phyloP scores from a whole-genome alignment of 2,113 vertebrate genomes.

The Sciurus niger region DNA sequence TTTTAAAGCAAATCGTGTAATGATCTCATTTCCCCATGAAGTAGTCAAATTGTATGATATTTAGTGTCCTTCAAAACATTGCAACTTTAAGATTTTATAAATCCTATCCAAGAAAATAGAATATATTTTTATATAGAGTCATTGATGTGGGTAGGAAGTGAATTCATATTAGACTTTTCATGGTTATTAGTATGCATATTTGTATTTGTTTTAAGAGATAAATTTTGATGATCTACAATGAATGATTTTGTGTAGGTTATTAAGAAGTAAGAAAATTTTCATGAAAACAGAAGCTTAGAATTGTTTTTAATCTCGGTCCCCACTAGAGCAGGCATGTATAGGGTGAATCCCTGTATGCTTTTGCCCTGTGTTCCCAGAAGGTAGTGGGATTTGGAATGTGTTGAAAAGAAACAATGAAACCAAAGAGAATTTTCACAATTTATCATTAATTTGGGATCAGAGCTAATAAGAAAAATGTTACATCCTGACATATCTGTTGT shows the following conservation, averaged over 20 bases:
- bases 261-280: neutral
- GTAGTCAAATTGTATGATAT: neutral
- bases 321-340: fast-evolving
- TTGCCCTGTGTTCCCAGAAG: neutral
- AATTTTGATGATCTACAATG: neutral
- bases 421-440: neutral
- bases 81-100: neutral
- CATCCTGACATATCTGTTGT: neutral
- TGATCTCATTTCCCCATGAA: neutral
- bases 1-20: neutral
- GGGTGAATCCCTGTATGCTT: fast-evolving
- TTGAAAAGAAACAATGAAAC: neutral
- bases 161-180: neutral
- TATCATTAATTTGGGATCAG: neutral
- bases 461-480: neutral
- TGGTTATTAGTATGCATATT: neutral
- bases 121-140: fast-evolving
- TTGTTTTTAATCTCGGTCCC: neutral
- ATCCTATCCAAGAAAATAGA: neutral
- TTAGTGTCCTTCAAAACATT: neutral
- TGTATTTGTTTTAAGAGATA: neutral
- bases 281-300: neutral
- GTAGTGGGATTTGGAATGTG: neutral
- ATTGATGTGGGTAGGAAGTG: neutral
- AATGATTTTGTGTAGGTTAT: neutral